Conservation (phyloP, 2,888 invertebrate species). For the Polydrusus tereticollis region DNA sequence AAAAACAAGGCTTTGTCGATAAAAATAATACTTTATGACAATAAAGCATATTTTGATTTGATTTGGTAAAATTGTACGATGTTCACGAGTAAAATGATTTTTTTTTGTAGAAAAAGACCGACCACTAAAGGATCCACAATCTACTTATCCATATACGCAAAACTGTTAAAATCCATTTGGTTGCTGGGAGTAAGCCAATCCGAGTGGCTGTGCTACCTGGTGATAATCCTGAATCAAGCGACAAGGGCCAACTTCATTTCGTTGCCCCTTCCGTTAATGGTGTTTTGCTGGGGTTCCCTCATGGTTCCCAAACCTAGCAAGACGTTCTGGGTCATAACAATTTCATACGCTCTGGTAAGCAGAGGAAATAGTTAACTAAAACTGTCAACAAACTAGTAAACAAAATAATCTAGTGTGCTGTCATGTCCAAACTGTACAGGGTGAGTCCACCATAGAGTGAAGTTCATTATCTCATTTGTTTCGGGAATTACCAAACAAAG, state of each 20-base stretch:
- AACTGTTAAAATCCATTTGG: slow-evolving; percentile 32
- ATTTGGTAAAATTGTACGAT: no score
- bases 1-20: no score
- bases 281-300: slow-evolving; percentile 45
- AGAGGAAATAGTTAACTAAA: background rate
- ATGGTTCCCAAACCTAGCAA: slow-evolving; percentile 43
- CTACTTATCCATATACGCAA: slow-evolving; percentile 36
- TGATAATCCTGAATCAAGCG: slow-evolving; percentile 36
- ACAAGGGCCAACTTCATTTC: slow-evolving; percentile 34
- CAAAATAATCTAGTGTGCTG: background rate
- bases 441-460: no score
- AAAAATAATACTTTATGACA: no score
- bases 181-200: slow-evolving; percentile 23
- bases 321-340: slow-evolving; percentile 39
- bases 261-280: slow-evolving; percentile 34
- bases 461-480: no score
- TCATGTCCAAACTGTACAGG: no score
- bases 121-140: background rate
- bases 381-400: background rate
- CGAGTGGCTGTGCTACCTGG: slow-evolving; percentile 43
- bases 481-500: no score
- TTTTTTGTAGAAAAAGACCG: background rate
- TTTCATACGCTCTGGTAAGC: slow-evolving; percentile 45
- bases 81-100: background rate
- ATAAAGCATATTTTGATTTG: no score